Evolutionary conservation across 2,113 vertebrate species (phyloP).

Genomic region (Macrotus californicus): DNA sequence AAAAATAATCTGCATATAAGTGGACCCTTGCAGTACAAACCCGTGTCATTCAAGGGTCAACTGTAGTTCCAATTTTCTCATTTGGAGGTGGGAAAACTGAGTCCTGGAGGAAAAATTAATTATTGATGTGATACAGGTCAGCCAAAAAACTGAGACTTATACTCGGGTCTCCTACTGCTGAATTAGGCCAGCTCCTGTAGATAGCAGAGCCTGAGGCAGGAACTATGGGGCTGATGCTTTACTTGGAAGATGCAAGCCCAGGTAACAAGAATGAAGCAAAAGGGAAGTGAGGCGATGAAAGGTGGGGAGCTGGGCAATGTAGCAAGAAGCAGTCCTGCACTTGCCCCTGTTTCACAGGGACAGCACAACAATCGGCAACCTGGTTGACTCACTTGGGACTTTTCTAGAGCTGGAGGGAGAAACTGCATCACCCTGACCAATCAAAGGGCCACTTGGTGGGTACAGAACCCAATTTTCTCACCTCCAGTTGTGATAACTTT

Average conservation of each 20-base stretch:
- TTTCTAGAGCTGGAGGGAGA: not conserved
- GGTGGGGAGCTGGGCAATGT: rapidly evolving
- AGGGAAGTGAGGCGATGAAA: not conserved
- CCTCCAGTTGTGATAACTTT: not conserved
- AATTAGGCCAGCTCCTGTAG: not conserved
- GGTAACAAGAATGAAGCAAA: not conserved
- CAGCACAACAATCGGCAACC: not conserved
- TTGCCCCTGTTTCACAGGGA: not conserved
- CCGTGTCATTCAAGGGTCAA: not conserved
- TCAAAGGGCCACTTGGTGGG: not conserved
- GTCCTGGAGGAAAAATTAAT: not conserved
- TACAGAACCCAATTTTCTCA: not conserved
- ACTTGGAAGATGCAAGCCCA: not conserved
- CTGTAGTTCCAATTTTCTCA: not conserved
- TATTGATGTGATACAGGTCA: not conserved
- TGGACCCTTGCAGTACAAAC: not conserved
- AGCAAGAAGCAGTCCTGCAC: rapidly evolving
- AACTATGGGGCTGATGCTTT: not conserved
- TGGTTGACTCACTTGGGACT: not conserved
- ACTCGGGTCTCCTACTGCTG: not conserved
- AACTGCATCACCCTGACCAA: not conserved
- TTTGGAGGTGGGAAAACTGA: not conserved
- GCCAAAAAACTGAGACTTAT: not conserved
- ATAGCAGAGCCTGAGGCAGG: not conserved
- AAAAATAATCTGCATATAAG: not conserved